Evolutionary conservation across 2,797 vertebrate genomes (phyloP).

Genomic region (Rhynchonycteris naso): DNA sequence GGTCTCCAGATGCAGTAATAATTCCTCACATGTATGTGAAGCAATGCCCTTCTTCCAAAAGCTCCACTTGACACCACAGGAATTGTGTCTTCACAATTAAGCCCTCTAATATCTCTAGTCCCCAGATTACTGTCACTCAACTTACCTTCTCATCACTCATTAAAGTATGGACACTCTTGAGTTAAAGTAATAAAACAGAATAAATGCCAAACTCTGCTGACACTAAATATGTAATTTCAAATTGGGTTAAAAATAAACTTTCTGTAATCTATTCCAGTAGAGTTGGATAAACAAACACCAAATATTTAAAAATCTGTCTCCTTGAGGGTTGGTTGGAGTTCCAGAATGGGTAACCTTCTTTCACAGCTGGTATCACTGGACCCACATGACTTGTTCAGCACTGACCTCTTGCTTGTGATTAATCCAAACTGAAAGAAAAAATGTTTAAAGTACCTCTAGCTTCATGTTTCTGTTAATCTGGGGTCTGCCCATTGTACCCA

Average conservation of each 20-base stretch:
- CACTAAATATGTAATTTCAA: conserved; percentile 34
- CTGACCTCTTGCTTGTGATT: not conserved
- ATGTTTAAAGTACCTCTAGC: not conserved
- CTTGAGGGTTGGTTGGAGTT: not conserved
- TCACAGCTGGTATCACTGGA: not conserved
- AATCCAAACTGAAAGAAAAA: not conserved
- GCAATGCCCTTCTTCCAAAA: not conserved
- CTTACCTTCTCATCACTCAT: conserved; percentile 2
- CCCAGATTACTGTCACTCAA: not conserved
- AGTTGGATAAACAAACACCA: not conserved
- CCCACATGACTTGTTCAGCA: not conserved
- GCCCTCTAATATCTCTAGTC: not conserved
- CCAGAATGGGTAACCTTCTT: not conserved
- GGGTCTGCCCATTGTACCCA: not conserved
- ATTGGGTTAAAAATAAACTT: conserved; percentile 31
- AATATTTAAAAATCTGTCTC: not conserved
- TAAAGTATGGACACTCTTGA: not conserved
- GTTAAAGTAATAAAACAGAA: conserved; percentile 30
- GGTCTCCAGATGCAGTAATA: not conserved
- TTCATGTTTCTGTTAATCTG: not conserved
- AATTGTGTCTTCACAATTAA: not conserved
- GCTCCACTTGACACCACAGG: not conserved
- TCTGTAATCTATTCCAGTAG: not conserved
- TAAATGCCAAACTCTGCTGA: conserved; percentile 30
- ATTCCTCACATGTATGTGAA: not conserved